Evolutionary conservation across 2,113 vertebrate genomes (phyloP).

Genomic region (Thymallus thymallus): DNA sequence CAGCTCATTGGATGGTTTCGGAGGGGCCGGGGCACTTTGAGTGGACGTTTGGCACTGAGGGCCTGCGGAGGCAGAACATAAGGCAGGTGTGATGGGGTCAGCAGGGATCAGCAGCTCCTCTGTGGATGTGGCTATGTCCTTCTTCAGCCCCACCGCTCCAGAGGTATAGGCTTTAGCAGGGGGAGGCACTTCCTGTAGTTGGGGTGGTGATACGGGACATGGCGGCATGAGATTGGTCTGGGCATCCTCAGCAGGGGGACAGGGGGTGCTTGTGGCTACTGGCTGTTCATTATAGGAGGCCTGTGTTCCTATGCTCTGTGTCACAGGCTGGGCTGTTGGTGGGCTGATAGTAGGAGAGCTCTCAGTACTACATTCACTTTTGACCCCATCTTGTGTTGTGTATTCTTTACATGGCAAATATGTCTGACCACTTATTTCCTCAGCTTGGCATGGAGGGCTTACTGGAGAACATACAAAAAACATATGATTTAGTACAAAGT

Average conservation of each 20-base stretch:
- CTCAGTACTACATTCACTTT: conserved; percentile 19
- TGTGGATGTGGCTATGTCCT: conserved; percentile 64
- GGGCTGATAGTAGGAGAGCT: conserved; percentile 3
- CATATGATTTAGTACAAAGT: background rate
- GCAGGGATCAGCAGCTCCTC: conserved; percentile 44
- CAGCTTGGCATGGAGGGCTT: conserved; percentile 10
- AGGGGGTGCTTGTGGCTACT: conserved; percentile 3
- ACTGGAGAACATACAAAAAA: conserved; percentile 35
- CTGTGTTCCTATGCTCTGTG: conserved; percentile 45
- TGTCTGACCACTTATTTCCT: conserved; percentile 26
- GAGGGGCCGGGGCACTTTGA: conserved; percentile 44
- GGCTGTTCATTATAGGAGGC: conserved; percentile 26
- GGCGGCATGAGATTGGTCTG: conserved; percentile 42
- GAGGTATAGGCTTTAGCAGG: background rate
- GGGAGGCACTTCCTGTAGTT: conserved; percentile 14
- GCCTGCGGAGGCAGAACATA: conserved; percentile 29
- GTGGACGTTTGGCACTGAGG: conserved; percentile 27
- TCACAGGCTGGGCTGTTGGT: background rate
- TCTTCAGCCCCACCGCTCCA: conserved; percentile 36
- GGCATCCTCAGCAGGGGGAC: conserved; percentile 40
- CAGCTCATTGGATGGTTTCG: conserved; percentile 91
- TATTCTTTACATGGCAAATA: conserved; percentile 25
- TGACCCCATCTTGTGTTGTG: conserved; percentile 3
- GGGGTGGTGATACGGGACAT: conserved; percentile 16
- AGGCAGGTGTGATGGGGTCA: conserved; percentile 20